Evolutionary conservation across 2,888 invertebrate species (phyloP), one percentile per base, ranked within the genome.

Genomic region (Nymphalis c-album): DNA sequence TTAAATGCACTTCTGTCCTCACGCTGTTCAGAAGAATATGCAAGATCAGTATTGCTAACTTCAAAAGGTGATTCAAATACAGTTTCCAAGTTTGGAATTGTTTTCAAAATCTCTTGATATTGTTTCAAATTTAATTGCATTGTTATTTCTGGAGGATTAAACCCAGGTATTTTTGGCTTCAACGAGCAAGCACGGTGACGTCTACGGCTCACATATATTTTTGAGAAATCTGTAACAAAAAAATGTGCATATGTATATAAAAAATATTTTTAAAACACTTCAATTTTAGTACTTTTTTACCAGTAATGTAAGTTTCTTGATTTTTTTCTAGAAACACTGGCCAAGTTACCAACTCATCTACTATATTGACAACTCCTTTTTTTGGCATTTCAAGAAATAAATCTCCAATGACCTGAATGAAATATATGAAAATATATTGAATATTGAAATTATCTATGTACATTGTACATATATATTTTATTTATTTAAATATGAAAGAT

Each of bases 361-460:
- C 69, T 17, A 87, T 74, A 70, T 85, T 86, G 0, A 83, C 70
- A 1, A 76, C 20, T 1, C 74, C 74, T 63, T 74, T 76, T 4
- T 74, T 75, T 35, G 75, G 64, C 5, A 77, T 72, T 61, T 80
- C 74, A 6, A 86, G 69, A 64, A 82, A 83, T 26, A 87, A 73
- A 66, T 87, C 84, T 2, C 86, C 87, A 61, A 87, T 67, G 1
- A 86, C 80, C 87, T 87, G 71, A 10, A 77, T 81, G 20, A 66
- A 51, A 26, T 18, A 47, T 60, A 7, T 48, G 45, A 53, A 17
- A 26, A 31, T 13, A 55, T 53, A 7, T 26, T 16, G 18, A 31
- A 31, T 31, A 31, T 31, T 22, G 22, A 22, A 22, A 22, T 22
- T 22, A 2, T 22, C 1, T 22, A 22, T 22, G 22, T 22, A 22